Evolutionary conservation across 2,888 invertebrate genomes (phyloP).

Genomic region (Tricholauxania praeusta): DNA sequence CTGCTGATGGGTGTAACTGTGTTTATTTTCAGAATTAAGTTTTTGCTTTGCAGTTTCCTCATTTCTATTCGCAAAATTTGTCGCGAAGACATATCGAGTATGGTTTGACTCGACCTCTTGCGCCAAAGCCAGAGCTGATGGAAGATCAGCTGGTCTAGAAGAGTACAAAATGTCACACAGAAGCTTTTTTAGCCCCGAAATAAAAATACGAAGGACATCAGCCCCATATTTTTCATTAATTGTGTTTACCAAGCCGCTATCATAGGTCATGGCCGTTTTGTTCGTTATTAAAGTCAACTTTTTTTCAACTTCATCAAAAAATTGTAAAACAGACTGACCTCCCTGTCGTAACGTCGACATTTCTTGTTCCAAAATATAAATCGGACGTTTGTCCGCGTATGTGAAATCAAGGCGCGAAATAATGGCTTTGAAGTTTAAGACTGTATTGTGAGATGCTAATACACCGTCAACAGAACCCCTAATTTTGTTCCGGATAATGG

Average conservation of each 20-base stretch:
- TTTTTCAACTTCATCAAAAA: conserved; percentile 41
- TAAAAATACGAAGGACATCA: conserved; percentile 40
- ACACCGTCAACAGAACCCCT: no score
- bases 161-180: conserved; percentile 39
- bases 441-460: no score
- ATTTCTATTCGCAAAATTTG: neutral
- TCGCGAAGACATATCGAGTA: conserved; percentile 39
- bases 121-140: conserved; percentile 33
- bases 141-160: conserved; percentile 31
- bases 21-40: no score
- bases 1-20: no score
- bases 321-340: conserved; percentile 32
- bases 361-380: conserved; percentile 42
- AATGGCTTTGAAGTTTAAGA: no score
- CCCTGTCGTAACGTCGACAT: conserved; percentile 41
- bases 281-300: conserved; percentile 28
- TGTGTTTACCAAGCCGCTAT: conserved; percentile 26
- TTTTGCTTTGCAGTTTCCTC: neutral
- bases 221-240: conserved; percentile 38
- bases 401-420: no score
- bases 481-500: no score
- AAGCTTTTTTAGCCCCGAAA: conserved; percentile 39
- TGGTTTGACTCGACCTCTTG: conserved; percentile 11
- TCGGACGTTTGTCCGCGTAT: neutral
- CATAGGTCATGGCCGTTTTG: no score